phyloP scores from a whole-genome alignment of 2,797 vertebrate genomes.

The Garrulus glandarius region DNA sequence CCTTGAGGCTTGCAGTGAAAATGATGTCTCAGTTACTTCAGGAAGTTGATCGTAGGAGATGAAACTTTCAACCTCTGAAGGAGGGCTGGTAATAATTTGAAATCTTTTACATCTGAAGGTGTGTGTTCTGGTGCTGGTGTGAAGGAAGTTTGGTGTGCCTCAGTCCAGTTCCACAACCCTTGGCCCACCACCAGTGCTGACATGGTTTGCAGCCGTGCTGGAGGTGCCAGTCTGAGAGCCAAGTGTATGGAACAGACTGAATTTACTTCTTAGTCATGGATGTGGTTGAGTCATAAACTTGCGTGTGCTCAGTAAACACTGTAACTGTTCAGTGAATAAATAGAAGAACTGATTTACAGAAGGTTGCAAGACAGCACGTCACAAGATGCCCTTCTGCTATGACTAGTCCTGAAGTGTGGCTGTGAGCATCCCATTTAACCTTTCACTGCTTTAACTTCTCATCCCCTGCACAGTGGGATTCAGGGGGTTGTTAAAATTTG shows the following conservation, averaged over 20 bases:
- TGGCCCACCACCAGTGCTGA: neutral
- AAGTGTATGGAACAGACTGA: neutral
- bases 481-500: neutral
- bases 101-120: neutral
- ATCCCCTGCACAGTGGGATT: neutral
- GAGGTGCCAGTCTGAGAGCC: constrained; percentile 4
- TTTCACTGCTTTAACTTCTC: neutral
- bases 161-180: neutral
- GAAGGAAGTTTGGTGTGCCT: neutral
- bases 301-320: constrained; percentile 5
- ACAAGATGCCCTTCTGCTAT: neutral
- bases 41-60: neutral
- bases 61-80: neutral
- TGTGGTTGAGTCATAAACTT: constrained; percentile 46
- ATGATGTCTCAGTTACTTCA: neutral
- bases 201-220: neutral
- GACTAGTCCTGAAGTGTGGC: neutral
- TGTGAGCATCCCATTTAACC: neutral
- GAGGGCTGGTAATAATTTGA: neutral
- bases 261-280: constrained; percentile 36
- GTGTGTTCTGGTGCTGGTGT: neutral
- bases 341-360: neutral
- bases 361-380: neutral
- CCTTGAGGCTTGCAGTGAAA: neutral
- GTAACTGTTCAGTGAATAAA: constrained; percentile 15